Percentiles rank a stretch among this genome's conserved stretches.
Evolutionary conservation across 2,888 invertebrate species (phyloP).

Genomic region (Polyommatus icarus): DNA sequence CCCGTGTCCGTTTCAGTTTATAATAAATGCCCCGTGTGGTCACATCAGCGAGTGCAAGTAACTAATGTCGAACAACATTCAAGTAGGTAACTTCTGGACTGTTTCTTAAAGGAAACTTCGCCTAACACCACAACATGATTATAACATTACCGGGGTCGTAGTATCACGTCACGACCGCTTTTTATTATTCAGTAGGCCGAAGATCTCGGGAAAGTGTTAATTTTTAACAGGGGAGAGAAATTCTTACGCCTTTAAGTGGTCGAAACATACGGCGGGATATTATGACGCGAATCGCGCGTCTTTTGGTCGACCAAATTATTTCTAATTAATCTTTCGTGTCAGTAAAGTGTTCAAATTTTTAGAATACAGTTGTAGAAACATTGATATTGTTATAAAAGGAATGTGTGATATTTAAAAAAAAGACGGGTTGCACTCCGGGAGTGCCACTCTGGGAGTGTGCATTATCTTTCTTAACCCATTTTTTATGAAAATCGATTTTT

Average conservation of each 20-base stretch:
- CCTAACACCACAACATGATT: slow-evolving; percentile 48
- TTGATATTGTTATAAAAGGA: no score
- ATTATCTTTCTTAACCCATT: no score
- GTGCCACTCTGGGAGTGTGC: no score
- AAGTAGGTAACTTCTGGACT: slow-evolving; percentile 38
- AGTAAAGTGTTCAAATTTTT: no score
- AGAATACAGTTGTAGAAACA: no score
- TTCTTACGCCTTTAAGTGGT: slow-evolving; percentile 50
- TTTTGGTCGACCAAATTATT: neutral
- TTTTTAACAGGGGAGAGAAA: slow-evolving; percentile 64
- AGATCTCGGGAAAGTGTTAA: slow-evolving; percentile 67
- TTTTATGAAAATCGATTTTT: no score
- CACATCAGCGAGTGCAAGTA: slow-evolving; percentile 33
- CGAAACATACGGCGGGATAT: slow-evolving; percentile 40
- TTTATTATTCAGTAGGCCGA: slow-evolving; percentile 64
- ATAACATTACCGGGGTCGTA: slow-evolving; percentile 57
- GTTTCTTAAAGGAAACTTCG: slow-evolving; percentile 38
- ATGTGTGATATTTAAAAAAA: no score
- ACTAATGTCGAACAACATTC: slow-evolving; percentile 31
- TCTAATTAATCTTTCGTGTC: no score
- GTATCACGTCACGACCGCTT: slow-evolving; percentile 51
- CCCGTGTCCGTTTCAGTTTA: no score
- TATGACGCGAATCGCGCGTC: neutral
- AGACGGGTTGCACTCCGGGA: no score
- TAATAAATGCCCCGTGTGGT: neutral